These are phyloP conservation scores for Dasyprocta punctata DNA, from an alignment of 2,113 vertebrate genomes.

Conservation along the genomic window DNA sequence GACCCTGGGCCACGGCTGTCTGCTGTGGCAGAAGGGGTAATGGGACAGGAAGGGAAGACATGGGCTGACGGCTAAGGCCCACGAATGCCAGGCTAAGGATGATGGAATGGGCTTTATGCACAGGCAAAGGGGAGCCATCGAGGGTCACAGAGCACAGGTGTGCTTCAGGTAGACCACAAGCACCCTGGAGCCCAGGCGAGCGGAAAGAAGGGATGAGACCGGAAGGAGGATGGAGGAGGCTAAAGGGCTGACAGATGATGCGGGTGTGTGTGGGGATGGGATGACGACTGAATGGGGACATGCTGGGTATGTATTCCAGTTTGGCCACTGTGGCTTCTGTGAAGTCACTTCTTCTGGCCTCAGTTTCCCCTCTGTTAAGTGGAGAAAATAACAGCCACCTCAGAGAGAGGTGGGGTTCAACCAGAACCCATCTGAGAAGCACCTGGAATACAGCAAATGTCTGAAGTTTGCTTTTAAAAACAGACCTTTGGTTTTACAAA, in stretches of 20 bases:
- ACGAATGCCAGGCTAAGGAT: not conserved
- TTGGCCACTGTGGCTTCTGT: not conserved
- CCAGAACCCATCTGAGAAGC: not conserved
- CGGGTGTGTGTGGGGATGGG: no score
- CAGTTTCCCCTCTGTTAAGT: not conserved
- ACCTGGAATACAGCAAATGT: not conserved
- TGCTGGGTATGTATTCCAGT: not conserved
- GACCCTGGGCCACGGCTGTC: not conserved
- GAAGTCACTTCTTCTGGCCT: not conserved
- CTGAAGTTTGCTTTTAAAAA: not conserved
- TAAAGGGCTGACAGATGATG: not conserved
- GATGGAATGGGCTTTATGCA: not conserved
- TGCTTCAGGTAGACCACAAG: not conserved
- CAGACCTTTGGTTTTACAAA: not conserved
- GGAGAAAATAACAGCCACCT: not conserved
- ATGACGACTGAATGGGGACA: rapidly evolving
- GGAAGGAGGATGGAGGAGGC: not conserved
- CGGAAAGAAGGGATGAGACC: not conserved
- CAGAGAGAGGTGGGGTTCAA: not conserved
- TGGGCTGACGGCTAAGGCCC: not conserved
- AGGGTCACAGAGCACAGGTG: not conserved
- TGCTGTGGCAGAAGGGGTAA: no score
- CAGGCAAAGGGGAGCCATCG: not conserved
- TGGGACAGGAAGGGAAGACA: not conserved
- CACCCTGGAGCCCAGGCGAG: no score